phyloP scores from a whole-genome alignment of 2,888 invertebrate species.

The Ferdinandea cuprea region DNA sequence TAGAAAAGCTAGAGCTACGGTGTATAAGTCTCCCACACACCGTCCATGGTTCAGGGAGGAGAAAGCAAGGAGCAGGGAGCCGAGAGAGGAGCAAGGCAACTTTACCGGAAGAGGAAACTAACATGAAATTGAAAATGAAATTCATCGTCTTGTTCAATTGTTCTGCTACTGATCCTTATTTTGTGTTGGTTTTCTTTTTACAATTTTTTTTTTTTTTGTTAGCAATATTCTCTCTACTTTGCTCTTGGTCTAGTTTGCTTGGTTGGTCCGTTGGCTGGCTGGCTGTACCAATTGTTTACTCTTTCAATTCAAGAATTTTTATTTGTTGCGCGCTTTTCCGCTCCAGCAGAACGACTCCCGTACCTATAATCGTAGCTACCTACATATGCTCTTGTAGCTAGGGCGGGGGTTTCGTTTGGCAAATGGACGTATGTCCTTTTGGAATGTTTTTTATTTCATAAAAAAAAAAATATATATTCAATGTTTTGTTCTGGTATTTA shows the following conservation, averaged over 20 bases:
- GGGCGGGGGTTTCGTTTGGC: conserved; percentile 8
- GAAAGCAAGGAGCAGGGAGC: no score
- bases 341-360: conserved; percentile 23
- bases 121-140: conserved; percentile 72
- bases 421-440: conserved; percentile 50
- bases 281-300: conserved; percentile 69
- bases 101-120: conserved; percentile 54
- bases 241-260: conserved; percentile 66
- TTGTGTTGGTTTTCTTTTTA: conserved; percentile 14
- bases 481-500: conserved; percentile 55
- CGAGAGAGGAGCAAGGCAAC: background rate
- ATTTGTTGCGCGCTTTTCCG: conserved; percentile 70
- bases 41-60: no score
- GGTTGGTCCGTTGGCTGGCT: conserved; percentile 45
- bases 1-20: conserved; percentile 25
- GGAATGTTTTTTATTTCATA: conserved; percentile 5
- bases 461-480: conserved; percentile 32
- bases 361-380: no score
- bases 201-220: background rate
- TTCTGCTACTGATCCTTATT: conserved; percentile 44
- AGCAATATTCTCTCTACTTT: background rate
- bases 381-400: conserved; percentile 12
- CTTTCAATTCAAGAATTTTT: conserved; percentile 71
- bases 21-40: background rate
- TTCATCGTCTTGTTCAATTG: conserved; percentile 62